phyloP scores from a whole-genome alignment of 2,113 vertebrate species.

The Setophaga coronata region DNA sequence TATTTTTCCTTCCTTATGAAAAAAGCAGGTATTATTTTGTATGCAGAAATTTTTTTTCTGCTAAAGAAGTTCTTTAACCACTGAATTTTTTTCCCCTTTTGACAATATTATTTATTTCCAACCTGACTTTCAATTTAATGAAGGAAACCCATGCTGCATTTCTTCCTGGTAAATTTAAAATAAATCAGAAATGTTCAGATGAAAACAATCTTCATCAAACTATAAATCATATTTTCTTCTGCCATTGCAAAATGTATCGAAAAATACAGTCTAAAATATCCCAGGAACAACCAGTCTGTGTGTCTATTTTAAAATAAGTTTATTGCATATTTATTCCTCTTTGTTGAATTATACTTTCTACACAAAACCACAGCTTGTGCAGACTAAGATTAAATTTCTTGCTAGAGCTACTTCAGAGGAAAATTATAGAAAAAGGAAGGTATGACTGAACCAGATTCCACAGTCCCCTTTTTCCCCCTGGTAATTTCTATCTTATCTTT shows the following conservation, averaged over 20 bases:
- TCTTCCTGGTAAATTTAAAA: slow-evolving; percentile 27
- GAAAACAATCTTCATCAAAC: neutral
- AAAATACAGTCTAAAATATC: slow-evolving; percentile 7
- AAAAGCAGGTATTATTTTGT: neutral
- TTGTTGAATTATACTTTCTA: slow-evolving; percentile 26
- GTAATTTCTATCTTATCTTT: neutral
- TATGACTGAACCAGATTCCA: neutral
- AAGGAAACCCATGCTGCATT: slow-evolving; percentile 15
- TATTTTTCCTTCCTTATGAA: neutral
- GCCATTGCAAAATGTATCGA: neutral
- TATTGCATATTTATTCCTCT: slow-evolving; percentile 20
- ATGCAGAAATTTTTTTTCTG: neutral
- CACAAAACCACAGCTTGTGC: neutral
- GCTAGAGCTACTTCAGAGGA: neutral
- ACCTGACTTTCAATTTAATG: neutral
- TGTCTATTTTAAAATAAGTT: slow-evolving; percentile 20
- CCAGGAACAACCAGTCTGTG: neutral
- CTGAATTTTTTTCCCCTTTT: neutral
- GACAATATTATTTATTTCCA: slow-evolving; percentile 12
- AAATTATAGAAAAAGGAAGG: neutral
- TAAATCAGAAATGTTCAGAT: neutral
- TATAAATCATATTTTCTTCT: slow-evolving; percentile 5
- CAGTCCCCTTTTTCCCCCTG: neutral
- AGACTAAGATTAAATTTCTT: slow-evolving; percentile 23
- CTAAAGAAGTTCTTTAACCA: neutral